phyloP scores from a whole-genome alignment of 2,797 vertebrate species.

The Rhinoraja longicauda region DNA sequence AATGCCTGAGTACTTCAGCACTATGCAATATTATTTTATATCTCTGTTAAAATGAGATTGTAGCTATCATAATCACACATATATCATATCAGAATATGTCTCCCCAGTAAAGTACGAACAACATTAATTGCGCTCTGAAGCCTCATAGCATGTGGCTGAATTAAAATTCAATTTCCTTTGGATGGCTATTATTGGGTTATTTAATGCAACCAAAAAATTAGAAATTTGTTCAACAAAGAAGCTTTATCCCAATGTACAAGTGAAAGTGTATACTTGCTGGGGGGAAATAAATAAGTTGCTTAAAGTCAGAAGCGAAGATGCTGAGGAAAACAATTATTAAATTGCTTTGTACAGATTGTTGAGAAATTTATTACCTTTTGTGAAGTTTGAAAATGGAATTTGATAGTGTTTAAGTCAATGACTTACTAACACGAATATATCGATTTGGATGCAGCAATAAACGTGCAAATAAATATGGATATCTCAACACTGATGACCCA shows the following conservation, averaged over 20 bases:
- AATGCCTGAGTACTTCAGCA: background rate
- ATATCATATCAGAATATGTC: background rate
- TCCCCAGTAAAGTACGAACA: background rate
- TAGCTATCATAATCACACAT: background rate
- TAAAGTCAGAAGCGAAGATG: background rate
- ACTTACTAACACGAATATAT: too few species aligned
- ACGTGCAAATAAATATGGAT: background rate
- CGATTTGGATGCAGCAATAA: background rate
- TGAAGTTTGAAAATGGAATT: background rate
- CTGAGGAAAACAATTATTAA: background rate
- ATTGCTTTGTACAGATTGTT: background rate
- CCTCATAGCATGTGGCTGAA: background rate
- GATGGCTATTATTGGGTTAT: background rate
- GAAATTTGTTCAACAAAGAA: background rate
- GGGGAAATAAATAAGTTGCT: too few species aligned
- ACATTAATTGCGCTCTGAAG: background rate
- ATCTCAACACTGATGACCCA: background rate
- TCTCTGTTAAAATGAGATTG: background rate
- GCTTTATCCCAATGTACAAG: background rate
- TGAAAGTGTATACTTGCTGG: background rate
- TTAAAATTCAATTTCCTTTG: background rate
- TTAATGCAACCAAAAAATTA: background rate
- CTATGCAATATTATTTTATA: constrained; percentile 2
- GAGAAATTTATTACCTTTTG: background rate
- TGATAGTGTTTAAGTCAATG: background rate